phyloP scores from a whole-genome alignment of 2,797 vertebrate species.

The Lutjanus campechanus region DNA sequence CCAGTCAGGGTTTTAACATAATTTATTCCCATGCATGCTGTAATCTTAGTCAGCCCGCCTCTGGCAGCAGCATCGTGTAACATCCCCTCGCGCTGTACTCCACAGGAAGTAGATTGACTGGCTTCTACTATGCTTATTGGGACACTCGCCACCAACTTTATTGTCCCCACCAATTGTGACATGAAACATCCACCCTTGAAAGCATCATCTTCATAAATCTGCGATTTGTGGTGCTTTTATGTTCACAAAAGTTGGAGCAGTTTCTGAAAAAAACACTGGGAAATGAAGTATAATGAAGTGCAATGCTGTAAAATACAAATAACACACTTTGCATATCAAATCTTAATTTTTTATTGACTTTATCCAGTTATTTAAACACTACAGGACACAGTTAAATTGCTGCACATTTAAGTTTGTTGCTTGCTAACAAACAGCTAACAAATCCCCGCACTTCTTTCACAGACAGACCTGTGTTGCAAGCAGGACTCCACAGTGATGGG shows the following conservation, averaged over 20 bases:
- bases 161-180: too few relatives aligned
- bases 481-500: conserved; percentile 18
- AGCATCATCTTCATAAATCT: background rate
- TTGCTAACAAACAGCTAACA: background rate
- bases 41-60: too few relatives aligned
- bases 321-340: conserved; percentile 38
- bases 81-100: too few relatives aligned
- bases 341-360: conserved; percentile 46
- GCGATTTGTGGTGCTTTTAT: conserved; percentile 7
- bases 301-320: conserved; percentile 40
- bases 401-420: background rate
- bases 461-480: conserved; percentile 2
- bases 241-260: background rate
- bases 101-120: too few relatives aligned
- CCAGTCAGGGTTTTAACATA: too few relatives aligned
- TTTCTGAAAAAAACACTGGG: background rate
- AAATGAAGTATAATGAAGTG: background rate
- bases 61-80: too few relatives aligned
- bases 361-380: conserved; percentile 12
- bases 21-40: too few relatives aligned
- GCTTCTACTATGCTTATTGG: too few relatives aligned
- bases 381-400: conserved; percentile 16
- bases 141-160: too few relatives aligned
- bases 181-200: too few relatives aligned
- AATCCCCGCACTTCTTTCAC: background rate